Evolutionary conservation across 1,140 invertebrate genomes (phyloP), one percentile per base, ranked within the genome.

Genomic region (Pygmarrhopalites habei): DNA sequence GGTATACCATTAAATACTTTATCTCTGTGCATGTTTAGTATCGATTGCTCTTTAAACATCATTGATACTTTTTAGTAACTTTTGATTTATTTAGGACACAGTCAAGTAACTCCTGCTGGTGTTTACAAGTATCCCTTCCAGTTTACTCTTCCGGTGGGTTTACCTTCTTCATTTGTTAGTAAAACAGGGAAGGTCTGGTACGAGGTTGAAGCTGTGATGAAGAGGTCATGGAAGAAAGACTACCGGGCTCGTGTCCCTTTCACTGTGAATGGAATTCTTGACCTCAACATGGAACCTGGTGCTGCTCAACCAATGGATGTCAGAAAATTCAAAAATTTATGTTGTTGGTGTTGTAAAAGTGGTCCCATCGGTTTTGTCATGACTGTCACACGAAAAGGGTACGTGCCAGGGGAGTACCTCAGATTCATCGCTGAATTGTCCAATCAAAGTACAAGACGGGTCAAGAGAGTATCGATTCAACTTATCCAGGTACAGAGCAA

Each of bases 141-240:
- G 55, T 79, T 79, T 70, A 73, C 72, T 39, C 72, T 81, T 14
- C 78, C 78, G 14, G 65, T 71, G 14, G 75, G 75, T 65, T 63
- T 79, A 19, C 79, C 79, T 0, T 74, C 77, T 1, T 79, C 77
- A 14, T 81, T 79, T 67, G 74, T 77, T 65, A 77, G 78, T 30
- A 70, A 76, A 2, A 73, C 72, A 62, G 80, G 79, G 4, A 75
- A 75, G 55, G 73, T 81, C 25, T 43, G 29, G 0, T 67, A 67
- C 21, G 46, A 60, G n/a, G 79, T 89, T 1, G 91, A 90, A 77
- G 88, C 88, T 2, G 86, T 83, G 5, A 74, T 93, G 49, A 89
- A 92, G 75, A 81, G 89, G 25, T 88, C 89, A 43, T 92, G 89
- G 89, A 88, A 88, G 62, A 89, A 90, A 73, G 89, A 92, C 77